A percentile compares a stretch with the other conserved stretches of the same genome.
phyloP scores from a whole-genome alignment of 2,888 invertebrate genomes.

The Leptopilina myrica region DNA sequence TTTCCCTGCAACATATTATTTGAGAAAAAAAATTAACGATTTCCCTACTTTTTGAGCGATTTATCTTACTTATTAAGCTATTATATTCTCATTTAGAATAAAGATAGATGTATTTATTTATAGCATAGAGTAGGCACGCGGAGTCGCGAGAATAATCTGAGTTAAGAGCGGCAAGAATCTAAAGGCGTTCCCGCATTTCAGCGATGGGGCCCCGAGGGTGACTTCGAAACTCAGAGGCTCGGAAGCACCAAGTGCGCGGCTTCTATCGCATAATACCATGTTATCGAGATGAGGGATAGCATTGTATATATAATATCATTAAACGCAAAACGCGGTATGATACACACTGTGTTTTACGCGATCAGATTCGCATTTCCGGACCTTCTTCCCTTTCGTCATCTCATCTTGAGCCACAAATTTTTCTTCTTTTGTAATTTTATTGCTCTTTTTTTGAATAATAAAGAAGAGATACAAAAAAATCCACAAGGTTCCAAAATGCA shows the following conservation, averaged over 20 bases:
- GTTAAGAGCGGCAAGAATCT: slow-evolving; percentile 43
- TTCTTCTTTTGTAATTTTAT: no score
- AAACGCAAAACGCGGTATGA: slow-evolving; percentile 55
- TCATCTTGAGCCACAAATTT: no score
- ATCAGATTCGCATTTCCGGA: slow-evolving; percentile 51
- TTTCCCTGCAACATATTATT: no score
- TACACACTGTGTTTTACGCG: slow-evolving; percentile 43
- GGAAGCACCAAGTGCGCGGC: slow-evolving; percentile 44
- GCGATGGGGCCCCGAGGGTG: slow-evolving; percentile 49
- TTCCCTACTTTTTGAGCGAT: not conserved
- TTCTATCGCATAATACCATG: slow-evolving; percentile 58
- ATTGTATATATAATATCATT: slow-evolving; percentile 65
- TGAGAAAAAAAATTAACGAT: no score
- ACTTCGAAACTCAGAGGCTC: slow-evolving; percentile 36
- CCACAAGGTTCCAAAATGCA: no score
- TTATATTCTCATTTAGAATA: slow-evolving; percentile 31
- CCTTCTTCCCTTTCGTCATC: slow-evolving; percentile 50
- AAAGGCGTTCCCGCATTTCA: slow-evolving; percentile 47
- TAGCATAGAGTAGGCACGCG: slow-evolving; percentile 6
- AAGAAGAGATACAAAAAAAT: no score
- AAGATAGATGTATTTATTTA: not conserved
- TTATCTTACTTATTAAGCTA: slow-evolving; percentile 21
- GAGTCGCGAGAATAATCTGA: slow-evolving; percentile 47
- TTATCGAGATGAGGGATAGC: slow-evolving; percentile 66
- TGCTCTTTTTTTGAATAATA: no score